These are phyloP conservation scores for Galago senegalensis DNA, from an alignment of 2,797 vertebrate genomes.

Conservation along the genomic window DNA sequence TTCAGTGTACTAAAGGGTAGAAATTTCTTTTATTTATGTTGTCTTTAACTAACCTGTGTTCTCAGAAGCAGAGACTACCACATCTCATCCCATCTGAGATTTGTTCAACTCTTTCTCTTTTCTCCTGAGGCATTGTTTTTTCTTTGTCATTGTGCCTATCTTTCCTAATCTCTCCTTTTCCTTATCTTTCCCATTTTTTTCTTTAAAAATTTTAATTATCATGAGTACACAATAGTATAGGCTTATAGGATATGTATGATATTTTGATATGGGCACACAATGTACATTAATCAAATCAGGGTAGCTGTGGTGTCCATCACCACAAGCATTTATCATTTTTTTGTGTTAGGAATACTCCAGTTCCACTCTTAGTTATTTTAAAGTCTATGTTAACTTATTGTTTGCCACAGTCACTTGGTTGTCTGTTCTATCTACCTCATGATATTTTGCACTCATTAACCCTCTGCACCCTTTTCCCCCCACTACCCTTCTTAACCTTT, in stretches of 20 bases:
- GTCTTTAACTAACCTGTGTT: neutral
- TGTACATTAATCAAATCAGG: neutral
- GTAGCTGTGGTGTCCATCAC: neutral
- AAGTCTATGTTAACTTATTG: neutral
- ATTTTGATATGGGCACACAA: neutral
- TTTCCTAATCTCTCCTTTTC: neutral
- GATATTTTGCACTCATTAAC: neutral
- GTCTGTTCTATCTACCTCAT: neutral
- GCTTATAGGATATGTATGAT: neutral
- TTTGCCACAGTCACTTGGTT: neutral
- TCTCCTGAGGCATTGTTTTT: neutral
- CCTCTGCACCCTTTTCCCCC: neutral
- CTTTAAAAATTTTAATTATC: neutral
- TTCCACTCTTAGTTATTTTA: neutral
- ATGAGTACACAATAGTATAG: neutral
- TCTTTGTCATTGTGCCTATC: neutral
- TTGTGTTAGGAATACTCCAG: neutral
- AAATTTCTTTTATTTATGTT: neutral
- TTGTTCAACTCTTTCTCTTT: neutral
- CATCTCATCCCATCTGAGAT: neutral
- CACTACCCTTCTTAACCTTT: neutral
- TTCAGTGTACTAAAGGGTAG: conserved; percentile 26
- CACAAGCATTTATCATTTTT: neutral
- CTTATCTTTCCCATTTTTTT: neutral
- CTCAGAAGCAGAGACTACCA: neutral